Evolutionary conservation across 2,797 vertebrate species (phyloP).

Genomic region (Crypturellus tataupa): DNA sequence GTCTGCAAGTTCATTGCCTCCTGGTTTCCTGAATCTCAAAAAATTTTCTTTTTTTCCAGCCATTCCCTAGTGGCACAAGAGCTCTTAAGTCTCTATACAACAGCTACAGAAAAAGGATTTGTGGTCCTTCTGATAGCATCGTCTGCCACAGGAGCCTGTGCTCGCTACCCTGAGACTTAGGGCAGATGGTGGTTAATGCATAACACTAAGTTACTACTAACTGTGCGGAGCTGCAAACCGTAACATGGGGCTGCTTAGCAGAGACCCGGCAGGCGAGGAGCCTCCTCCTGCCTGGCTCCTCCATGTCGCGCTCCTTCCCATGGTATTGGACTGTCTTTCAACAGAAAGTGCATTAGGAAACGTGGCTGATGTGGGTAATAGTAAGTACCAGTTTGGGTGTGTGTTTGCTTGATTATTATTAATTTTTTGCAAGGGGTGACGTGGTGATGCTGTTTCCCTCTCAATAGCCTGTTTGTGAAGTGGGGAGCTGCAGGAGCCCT

Average conservation of each 20-base stretch:
- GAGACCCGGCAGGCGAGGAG: neutral
- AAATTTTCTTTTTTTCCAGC: neutral
- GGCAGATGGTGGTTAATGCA: neutral
- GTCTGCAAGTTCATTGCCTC: neutral
- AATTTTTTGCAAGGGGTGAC: neutral
- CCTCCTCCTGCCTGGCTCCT: neutral
- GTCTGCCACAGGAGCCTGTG: neutral
- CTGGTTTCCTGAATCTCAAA: neutral
- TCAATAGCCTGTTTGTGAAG: neutral
- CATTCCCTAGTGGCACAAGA: neutral
- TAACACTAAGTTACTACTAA: neutral
- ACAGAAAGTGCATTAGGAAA: neutral
- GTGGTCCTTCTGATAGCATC: neutral
- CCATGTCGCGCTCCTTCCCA: neutral
- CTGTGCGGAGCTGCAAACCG: accelerated
- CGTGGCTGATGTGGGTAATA: neutral
- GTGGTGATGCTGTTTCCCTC: neutral
- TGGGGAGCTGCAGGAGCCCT: neutral
- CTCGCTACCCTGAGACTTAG: neutral
- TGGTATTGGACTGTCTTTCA: neutral
- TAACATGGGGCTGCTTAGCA: neutral
- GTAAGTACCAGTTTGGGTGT: neutral
- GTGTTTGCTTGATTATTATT: neutral
- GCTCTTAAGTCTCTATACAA: neutral
- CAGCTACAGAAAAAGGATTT: neutral